Evolutionary conservation across 2,797 vertebrate genomes (phyloP).

Genomic region (Chromis chromis): DNA sequence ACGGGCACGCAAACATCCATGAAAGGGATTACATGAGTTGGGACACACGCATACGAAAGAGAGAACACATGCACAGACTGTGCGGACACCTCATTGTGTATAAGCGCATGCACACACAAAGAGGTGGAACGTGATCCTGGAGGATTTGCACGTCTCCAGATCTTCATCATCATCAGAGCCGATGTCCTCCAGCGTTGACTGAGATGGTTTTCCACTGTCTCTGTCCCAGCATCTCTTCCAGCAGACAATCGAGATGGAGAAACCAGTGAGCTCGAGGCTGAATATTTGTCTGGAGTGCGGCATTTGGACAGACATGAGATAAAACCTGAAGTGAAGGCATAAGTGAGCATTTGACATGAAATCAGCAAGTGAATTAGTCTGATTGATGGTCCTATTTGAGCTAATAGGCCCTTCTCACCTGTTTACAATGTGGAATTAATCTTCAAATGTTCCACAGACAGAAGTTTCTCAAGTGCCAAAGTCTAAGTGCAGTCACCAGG

Average conservation of each 20-base stretch:
- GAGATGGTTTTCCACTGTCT: slow-evolving; percentile 70
- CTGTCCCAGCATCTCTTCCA: slow-evolving; percentile 51
- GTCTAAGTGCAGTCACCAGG: slow-evolving; percentile 43
- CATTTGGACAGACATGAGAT: slow-evolving; percentile 43
- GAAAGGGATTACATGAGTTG: slow-evolving; percentile 49
- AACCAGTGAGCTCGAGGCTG: slow-evolving; percentile 49
- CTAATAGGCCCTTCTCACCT: slow-evolving; percentile 52
- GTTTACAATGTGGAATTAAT: slow-evolving; percentile 48
- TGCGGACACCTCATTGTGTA: slow-evolving; percentile 17
- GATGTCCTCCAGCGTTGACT: slow-evolving; percentile 57
- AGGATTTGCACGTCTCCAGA: slow-evolving; percentile 70
- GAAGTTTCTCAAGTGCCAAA: slow-evolving; percentile 33
- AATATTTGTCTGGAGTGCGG: slow-evolving; percentile 23
- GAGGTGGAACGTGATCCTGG: slow-evolving; percentile 61
- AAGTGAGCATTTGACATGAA: slow-evolving; percentile 34
- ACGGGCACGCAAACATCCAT: slow-evolving; percentile 49
- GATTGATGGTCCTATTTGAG: slow-evolving; percentile 36
- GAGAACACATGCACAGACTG: not conserved
- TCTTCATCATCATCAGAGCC: slow-evolving; percentile 54
- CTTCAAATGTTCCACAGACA: slow-evolving; percentile 35
- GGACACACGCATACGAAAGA: slow-evolving; percentile 24
- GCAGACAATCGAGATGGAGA: slow-evolving; percentile 58
- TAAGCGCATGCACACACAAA: slow-evolving; percentile 14
- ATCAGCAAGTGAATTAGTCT: slow-evolving; percentile 36
- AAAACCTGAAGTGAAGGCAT: slow-evolving; percentile 30